A percentile compares a stretch with the other conserved stretches of the same genome.
phyloP scores from a whole-genome alignment of 2,888 invertebrate genomes.

The Drosophila prostipennis region DNA sequence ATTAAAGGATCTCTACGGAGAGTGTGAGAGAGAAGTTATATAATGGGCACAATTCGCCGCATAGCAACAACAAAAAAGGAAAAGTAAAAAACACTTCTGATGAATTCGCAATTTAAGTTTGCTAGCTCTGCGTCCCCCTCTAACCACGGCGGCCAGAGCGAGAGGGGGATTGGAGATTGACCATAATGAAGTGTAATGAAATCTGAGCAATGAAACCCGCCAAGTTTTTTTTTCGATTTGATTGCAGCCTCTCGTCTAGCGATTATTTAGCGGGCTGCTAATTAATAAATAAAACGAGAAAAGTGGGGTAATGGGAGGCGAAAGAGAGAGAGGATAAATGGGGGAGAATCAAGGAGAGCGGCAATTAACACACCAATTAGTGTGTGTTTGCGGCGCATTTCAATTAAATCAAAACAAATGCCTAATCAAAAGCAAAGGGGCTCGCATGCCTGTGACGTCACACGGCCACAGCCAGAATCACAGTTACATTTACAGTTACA shows the following conservation, averaged over 20 bases:
- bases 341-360: slow-evolving; percentile 6
- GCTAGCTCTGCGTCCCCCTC: slow-evolving; percentile 3
- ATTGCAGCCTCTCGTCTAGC: slow-evolving; percentile 63
- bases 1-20: slow-evolving; percentile 28
- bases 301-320: neutral
- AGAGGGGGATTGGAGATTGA: slow-evolving; percentile 5
- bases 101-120: slow-evolving; percentile 32
- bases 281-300: slow-evolving; percentile 58
- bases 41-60: slow-evolving; percentile 31
- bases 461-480: slow-evolving; percentile 15
- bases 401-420: slow-evolving; percentile 50
- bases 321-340: neutral
- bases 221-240: slow-evolving; percentile 72
- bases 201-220: slow-evolving; percentile 74
- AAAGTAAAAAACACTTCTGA: slow-evolving; percentile 15
- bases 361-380: slow-evolving; percentile 74
- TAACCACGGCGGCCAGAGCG: slow-evolving; percentile 3
- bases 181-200: slow-evolving; percentile 66
- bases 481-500: slow-evolving; percentile 44
- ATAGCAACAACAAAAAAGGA: slow-evolving; percentile 25
- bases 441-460: slow-evolving; percentile 57
- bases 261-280: slow-evolving; percentile 69
- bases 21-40: slow-evolving; percentile 15
- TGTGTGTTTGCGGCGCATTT: slow-evolving; percentile 48
- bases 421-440: slow-evolving; percentile 23